Conservation (phyloP, 2,888 invertebrate genomes). For the Spodoptera exigua region DNA sequence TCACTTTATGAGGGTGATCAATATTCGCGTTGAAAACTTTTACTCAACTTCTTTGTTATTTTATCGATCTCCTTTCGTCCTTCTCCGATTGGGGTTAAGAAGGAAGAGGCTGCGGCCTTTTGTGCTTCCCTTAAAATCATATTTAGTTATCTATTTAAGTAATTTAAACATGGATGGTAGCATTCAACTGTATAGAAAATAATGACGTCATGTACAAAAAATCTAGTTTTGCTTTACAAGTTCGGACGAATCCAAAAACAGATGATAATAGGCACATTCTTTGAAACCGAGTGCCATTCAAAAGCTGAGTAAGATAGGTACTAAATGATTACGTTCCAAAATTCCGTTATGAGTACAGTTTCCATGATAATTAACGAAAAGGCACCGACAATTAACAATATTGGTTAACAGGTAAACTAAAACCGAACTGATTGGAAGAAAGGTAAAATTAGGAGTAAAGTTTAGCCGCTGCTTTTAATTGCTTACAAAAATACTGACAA, state of each 20-base stretch:
- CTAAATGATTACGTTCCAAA: conserved; percentile 2
- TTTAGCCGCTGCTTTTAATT: too few species aligned
- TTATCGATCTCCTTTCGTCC: conserved; percentile 13
- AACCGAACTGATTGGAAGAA: conserved; percentile 13
- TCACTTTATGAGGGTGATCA: conserved; percentile 69
- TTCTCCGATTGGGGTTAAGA: conserved; percentile 20
- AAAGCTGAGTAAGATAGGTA: conserved; percentile 1
- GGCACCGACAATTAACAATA: too few species aligned
- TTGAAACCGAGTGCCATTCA: neutral
- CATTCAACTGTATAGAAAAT: neutral
- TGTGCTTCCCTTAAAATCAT: conserved; percentile 9
- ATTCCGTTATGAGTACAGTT: neutral
- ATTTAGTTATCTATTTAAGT: conserved; percentile 8
- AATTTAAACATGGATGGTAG: conserved; percentile 1
- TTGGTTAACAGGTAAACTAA: conserved; percentile 22
- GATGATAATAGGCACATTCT: conserved; percentile 10
- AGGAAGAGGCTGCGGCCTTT: conserved; percentile 18
- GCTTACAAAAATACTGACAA: too few species aligned
- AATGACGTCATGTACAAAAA: conserved; percentile 39
- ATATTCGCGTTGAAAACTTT: conserved; percentile 39
- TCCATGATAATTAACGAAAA: neutral
- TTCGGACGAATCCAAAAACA: conserved; percentile 20
- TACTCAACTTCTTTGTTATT: conserved; percentile 22
- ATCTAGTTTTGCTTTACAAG: conserved; percentile 24
- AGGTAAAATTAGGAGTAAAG: too few species aligned